These are phyloP conservation scores for Calcarius ornatus DNA, from an alignment of 2,113 vertebrate genomes.

Conservation along the genomic window DNA sequence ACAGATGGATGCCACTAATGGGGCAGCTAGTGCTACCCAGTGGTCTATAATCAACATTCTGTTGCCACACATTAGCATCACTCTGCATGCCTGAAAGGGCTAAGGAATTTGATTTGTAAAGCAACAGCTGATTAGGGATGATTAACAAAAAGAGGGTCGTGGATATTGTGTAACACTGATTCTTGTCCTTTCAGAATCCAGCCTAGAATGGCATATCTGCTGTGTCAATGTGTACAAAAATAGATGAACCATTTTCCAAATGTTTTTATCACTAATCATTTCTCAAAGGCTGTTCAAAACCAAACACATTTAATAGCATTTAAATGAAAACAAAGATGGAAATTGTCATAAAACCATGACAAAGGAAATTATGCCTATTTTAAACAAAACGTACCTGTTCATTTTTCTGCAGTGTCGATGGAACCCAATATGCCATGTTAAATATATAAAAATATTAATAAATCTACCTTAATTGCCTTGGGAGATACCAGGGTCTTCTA, in stretches of 20 bases:
- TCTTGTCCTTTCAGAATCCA: background rate
- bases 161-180: background rate
- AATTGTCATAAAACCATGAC: background rate
- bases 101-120: constrained; percentile 42
- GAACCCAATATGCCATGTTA: background rate
- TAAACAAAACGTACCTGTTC: background rate
- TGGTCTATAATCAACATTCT: constrained; percentile 29
- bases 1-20: constrained; percentile 34
- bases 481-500: background rate
- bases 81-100: background rate
- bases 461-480: background rate
- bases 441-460: background rate
- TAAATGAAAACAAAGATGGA: background rate
- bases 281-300: background rate
- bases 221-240: background rate
- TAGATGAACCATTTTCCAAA: background rate
- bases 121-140: constrained; percentile 36
- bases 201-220: background rate
- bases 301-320: background rate
- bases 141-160: constrained; percentile 23
- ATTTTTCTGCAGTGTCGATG: background rate
- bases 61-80: constrained; percentile 14
- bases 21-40: constrained; percentile 5
- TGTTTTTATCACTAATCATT: background rate
- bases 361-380: background rate